phyloP scores from a whole-genome alignment of 2,113 vertebrate genomes.

The Pangasianodon hypophthalmus region DNA sequence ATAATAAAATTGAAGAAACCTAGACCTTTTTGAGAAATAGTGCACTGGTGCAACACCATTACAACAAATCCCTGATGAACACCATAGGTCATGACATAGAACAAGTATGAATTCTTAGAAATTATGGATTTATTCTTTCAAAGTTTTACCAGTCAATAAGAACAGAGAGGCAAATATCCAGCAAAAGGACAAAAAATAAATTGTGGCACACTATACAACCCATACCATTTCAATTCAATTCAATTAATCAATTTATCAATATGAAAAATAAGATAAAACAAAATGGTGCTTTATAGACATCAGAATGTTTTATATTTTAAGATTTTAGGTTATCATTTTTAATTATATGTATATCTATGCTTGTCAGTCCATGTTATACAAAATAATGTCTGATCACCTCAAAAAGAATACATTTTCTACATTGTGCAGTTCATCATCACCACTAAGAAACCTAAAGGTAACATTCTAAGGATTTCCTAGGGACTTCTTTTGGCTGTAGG shows the following conservation, averaged over 20 bases:
- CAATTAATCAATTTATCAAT: background rate
- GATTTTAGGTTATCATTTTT: conserved; percentile 32
- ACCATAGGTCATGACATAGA: background rate
- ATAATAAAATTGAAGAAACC: background rate
- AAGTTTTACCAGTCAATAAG: background rate
- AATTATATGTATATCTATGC: conserved; percentile 29
- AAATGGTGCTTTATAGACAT: conserved; percentile 38
- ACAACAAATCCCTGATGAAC: background rate
- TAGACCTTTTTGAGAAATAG: background rate
- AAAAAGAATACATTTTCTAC: conserved; percentile 1
- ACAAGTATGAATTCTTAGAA: background rate
- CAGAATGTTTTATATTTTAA: conserved; percentile 37
- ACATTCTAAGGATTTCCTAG: background rate
- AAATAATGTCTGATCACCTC: conserved; percentile 28
- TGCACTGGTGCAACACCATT: background rate
- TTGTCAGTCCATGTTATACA: conserved; percentile 37
- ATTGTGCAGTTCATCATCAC: conserved; percentile 7
- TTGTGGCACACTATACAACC: conserved; percentile 10
- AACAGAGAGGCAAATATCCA: background rate
- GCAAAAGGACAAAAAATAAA: background rate
- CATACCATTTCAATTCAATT: conserved; percentile 22
- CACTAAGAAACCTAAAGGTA: background rate
- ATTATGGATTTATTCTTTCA: background rate
- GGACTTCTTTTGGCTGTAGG: background rate
- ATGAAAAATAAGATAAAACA: conserved; percentile 39